A percentile compares a stretch with the other conserved stretches of the same genome.
These are phyloP conservation scores for Anthoscopus minutus DNA, from an alignment of 2,113 vertebrate species.

Conservation along the genomic window DNA sequence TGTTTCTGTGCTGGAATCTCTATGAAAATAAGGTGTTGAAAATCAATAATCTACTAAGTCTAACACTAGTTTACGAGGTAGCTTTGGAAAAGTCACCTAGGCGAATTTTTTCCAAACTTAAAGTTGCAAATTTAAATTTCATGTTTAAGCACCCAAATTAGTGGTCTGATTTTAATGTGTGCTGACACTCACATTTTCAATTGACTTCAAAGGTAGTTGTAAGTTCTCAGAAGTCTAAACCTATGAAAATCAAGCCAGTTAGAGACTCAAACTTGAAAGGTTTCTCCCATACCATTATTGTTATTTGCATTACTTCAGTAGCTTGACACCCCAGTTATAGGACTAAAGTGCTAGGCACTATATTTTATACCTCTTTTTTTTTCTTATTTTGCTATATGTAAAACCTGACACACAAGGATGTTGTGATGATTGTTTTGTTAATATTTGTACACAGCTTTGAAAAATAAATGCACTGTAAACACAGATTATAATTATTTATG, in stretches of 20 bases:
- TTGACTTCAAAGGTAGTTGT: slow-evolving; percentile 43
- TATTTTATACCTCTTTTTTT: not conserved
- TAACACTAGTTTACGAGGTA: not conserved
- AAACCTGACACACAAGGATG: not conserved
- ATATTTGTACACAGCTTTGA: not conserved
- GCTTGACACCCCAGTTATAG: not conserved
- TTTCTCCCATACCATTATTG: slow-evolving; percentile 38
- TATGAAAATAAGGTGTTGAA: not conserved
- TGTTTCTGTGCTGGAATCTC: not conserved
- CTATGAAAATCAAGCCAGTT: slow-evolving; percentile 59
- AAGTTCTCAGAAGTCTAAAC: slow-evolving; percentile 59
- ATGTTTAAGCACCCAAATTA: slow-evolving; percentile 57
- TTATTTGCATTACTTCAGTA: slow-evolving; percentile 48
- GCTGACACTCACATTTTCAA: slow-evolving; percentile 55
- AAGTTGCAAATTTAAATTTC: slow-evolving; percentile 17
- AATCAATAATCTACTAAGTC: not conserved
- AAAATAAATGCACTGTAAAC: not conserved
- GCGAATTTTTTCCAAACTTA: not conserved
- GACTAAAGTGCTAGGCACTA: not conserved
- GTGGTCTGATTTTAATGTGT: slow-evolving; percentile 60
- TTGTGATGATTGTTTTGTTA: not conserved
- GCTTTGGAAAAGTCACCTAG: not conserved
- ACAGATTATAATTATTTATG: not conserved
- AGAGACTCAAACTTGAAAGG: slow-evolving; percentile 57
- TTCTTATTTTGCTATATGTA: not conserved